Percentiles rank a stretch among this genome's conserved stretches.
Conservation (phyloP, 2,113 vertebrate genomes). For the Catharus fuscescens region DNA sequence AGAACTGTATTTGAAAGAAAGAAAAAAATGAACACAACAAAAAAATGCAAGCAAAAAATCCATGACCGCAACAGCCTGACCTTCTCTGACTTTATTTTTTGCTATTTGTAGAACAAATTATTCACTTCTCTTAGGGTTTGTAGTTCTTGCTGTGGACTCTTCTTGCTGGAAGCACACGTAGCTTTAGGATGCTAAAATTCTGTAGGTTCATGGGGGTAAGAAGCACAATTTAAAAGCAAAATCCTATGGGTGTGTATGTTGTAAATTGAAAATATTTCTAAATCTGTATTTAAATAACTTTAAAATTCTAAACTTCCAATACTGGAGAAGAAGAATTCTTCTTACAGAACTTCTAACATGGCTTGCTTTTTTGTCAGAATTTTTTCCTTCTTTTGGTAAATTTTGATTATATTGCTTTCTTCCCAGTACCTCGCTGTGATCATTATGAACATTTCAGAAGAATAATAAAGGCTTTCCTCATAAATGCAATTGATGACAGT, state of each 20-base stretch:
- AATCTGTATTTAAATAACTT: neutral
- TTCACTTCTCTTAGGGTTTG: neutral
- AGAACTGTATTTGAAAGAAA: neutral
- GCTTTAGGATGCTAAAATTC: neutral
- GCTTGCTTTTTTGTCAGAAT: neutral
- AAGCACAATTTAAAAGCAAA: neutral
- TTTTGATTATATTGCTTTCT: slow-evolving; percentile 5
- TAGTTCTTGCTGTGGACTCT: neutral
- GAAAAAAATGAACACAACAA: neutral
- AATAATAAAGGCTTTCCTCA: slow-evolving; percentile 85
- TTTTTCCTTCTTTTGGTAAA: neutral
- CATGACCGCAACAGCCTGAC: neutral
- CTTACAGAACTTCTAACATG: neutral
- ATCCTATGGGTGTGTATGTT: neutral
- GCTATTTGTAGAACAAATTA: neutral
- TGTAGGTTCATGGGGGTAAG: neutral
- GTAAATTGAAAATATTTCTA: neutral
- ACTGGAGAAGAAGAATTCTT: neutral
- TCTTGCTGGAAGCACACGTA: neutral
- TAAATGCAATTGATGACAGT: slow-evolving; percentile 79
- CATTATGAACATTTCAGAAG: slow-evolving; percentile 80
- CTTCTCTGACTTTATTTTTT: neutral
- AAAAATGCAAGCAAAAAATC: fast-evolving
- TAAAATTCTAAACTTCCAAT: neutral
- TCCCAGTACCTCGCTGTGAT: slow-evolving; percentile 74